Evolutionary conservation across 2,888 invertebrate species (phyloP), one percentile per base, ranked within the genome.

Genomic region (Micoletzkya japonica): DNA sequence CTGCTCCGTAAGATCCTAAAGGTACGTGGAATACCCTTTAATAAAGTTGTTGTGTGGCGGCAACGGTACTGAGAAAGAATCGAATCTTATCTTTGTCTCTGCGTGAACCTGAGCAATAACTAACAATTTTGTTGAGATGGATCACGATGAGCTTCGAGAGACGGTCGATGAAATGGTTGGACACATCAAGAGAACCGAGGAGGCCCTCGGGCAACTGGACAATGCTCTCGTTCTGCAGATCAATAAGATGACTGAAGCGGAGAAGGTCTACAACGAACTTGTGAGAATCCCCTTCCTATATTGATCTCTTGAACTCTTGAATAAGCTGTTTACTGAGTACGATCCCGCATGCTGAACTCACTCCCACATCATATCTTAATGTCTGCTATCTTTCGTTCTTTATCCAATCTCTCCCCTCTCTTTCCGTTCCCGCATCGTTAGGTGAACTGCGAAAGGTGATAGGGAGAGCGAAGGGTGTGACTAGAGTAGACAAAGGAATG

Each of bases 171-270:
- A 52, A 39, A 24, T 66, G 20, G 66, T 66, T 4, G 66, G 54
- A 28, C 39, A 66, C 28, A 36, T 37, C 4, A 54, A n/a, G 17
- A 34, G 66, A 17, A 56, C 56, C 17, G 56, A 66, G 37, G 32
- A 34, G 28, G 66, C 66, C 24, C 66, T 66, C n/a, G 30, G 36
- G n/a, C 63, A 63, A 32, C 30, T 63, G 30, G 63, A 63, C 50
- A 50, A 50, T 63, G 66, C 66, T 4, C 37, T 66, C 7, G 66
- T 66, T 10, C 39, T 56, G 6, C 66, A 66, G 49, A 37, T 66
- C 37, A 66, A 66, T 7, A 66, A 37, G n/a, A 52, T 66, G 24
- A 44, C 30, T 37, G 66, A 34, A 50, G 39, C 66, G 6, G 66
- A 66, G 37, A 66, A 66, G 14, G 66, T 44, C 4, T 66, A 37